phyloP scores from a whole-genome alignment of 2,888 invertebrate genomes.

The Ischnura elegans region DNA sequence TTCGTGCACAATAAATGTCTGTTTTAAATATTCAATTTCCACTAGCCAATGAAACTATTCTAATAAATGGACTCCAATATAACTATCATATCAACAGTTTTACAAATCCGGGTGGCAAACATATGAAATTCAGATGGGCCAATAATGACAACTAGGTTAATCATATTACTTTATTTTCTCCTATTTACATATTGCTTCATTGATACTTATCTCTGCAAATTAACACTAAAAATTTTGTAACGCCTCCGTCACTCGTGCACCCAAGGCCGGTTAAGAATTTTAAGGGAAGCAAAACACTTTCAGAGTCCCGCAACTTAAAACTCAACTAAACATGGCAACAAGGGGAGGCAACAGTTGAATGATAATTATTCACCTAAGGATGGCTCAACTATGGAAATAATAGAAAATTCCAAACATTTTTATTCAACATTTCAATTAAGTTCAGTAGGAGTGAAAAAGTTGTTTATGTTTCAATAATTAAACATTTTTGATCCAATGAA shows the following conservation, averaged over 20 bases:
- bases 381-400: not conserved
- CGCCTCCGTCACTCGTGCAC: not conserved
- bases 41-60: not conserved
- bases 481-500: not conserved
- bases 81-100: not conserved
- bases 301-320: not conserved
- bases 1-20: no score
- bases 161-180: not conserved
- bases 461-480: not conserved
- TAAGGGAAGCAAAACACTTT: not conserved
- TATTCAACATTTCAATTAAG: not conserved
- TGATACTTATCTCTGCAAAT: not conserved
- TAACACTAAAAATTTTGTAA: slow-evolving; percentile 19
- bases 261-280: not conserved
- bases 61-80: not conserved
- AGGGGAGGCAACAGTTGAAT: not conserved
- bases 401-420: not conserved
- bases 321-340: not conserved
- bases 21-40: no score
- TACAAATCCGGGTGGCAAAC: not conserved
- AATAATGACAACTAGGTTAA: not conserved
- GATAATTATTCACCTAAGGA: not conserved
- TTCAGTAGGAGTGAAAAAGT: not conserved
- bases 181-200: slow-evolving; percentile 14
- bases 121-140: no score